Percentiles rank a stretch among this genome's conserved stretches.
Evolutionary conservation across 2,888 invertebrate species (phyloP).

Genomic region (Alcis repandata): DNA sequence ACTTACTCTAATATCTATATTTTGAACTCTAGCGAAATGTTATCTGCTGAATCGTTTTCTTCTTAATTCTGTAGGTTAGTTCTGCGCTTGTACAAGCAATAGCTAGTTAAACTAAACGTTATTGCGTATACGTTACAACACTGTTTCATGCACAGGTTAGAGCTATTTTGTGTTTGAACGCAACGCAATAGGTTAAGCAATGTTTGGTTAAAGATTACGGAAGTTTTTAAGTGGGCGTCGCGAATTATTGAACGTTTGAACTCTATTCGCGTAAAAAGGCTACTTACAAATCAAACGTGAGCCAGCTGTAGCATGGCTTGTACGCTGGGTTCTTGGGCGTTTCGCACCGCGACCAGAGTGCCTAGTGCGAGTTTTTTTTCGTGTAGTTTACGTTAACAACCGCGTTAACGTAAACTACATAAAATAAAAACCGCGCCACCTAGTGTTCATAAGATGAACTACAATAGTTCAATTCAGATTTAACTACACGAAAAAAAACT

Average conservation of each 20-base stretch:
- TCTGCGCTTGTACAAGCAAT: slow-evolving; percentile 17
- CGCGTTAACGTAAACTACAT: too few relatives aligned
- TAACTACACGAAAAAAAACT: too few relatives aligned
- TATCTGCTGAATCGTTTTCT: background rate
- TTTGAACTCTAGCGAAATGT: too few relatives aligned
- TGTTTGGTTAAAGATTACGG: slow-evolving; percentile 45
- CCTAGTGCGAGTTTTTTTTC: too few relatives aligned
- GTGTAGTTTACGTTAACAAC: too few relatives aligned
- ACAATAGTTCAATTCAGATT: too few relatives aligned
- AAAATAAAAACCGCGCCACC: too few relatives aligned
- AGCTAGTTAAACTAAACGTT: slow-evolving; percentile 39
- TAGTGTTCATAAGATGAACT: too few relatives aligned
- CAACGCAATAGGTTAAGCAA: slow-evolving; percentile 44
- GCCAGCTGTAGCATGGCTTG: too few relatives aligned
- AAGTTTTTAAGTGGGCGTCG: slow-evolving; percentile 38
- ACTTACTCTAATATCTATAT: too few relatives aligned
- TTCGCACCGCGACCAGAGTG: too few relatives aligned
- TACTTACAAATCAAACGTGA: background rate
- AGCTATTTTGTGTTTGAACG: slow-evolving; percentile 39
- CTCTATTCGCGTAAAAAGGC: slow-evolving; percentile 21
- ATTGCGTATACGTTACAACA: slow-evolving; percentile 45
- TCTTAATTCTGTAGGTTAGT: background rate
- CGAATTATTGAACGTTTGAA: slow-evolving; percentile 32
- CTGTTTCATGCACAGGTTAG: slow-evolving; percentile 34
- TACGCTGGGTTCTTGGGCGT: too few relatives aligned